Evolutionary conservation across 2,888 invertebrate genomes (phyloP).

Genomic region (Drosophila robusta): DNA sequence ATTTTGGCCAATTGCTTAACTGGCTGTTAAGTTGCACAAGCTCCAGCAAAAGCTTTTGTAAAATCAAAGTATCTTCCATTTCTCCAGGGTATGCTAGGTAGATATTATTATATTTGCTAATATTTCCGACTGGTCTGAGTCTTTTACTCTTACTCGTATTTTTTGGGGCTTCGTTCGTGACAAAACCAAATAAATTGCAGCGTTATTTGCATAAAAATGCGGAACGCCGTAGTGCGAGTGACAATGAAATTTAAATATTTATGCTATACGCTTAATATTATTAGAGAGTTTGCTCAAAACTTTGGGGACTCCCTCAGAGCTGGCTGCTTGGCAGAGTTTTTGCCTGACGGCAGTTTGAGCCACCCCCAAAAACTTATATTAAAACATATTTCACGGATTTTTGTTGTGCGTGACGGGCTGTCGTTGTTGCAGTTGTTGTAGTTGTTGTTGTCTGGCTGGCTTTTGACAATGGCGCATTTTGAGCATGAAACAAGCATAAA

Average conservation of each 20-base stretch:
- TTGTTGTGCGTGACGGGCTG: conserved; percentile 65
- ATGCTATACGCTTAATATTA: conserved; percentile 81
- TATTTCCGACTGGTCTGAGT: conserved; percentile 61
- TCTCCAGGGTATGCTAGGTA: conserved; percentile 31
- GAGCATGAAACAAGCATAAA: conserved; percentile 69
- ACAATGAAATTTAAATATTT: conserved; percentile 81
- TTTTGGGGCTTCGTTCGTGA: conserved; percentile 64
- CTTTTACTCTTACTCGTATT: conserved; percentile 1
- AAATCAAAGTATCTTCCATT: conserved; percentile 11
- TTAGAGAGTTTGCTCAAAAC: conserved; percentile 69
- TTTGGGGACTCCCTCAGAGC: conserved; percentile 30
- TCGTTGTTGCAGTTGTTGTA: conserved; percentile 19
- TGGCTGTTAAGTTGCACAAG: background rate
- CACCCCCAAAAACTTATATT: conserved; percentile 66
- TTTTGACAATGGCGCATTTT: conserved; percentile 48
- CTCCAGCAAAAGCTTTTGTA: background rate
- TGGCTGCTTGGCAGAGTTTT: conserved; percentile 13
- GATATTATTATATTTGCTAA: conserved; percentile 65
- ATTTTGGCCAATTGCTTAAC: background rate
- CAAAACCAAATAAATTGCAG: conserved; percentile 77
- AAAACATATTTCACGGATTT: conserved; percentile 78
- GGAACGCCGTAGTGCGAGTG: conserved; percentile 67
- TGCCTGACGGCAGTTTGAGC: conserved; percentile 29
- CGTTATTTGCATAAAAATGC: conserved; percentile 79
- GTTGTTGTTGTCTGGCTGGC: conserved; percentile 20